A percentile compares a stretch with the other conserved stretches of the same genome.
These are phyloP conservation scores for Apostichopus japonicus DNA, from an alignment of 35 echinoderm and acorn worm species.

Conservation along the genomic window DNA sequence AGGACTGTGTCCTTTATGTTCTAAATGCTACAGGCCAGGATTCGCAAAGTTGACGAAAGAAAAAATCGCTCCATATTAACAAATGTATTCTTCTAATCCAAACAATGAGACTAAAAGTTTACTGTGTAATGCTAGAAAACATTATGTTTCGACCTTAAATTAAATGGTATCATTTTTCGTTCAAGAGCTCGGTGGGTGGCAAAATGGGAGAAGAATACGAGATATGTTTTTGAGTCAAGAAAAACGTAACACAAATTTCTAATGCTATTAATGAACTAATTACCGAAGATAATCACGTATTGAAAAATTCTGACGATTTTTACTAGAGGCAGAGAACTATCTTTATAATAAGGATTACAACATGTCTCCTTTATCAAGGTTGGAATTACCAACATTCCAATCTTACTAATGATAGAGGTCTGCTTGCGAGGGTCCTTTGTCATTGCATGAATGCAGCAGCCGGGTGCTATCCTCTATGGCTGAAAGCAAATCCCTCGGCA, in stretches of 20 bases:
- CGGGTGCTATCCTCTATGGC: neutral
- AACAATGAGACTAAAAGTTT: neutral
- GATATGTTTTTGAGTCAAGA: neutral
- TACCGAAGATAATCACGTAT: neutral
- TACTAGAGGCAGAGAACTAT: no score
- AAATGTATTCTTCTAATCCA: neutral
- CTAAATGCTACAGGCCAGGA: neutral
- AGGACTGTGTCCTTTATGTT: neutral
- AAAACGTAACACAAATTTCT: constrained; percentile 29
- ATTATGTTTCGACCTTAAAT: constrained; percentile 2
- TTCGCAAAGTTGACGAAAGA: neutral
- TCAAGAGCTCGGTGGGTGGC: neutral
- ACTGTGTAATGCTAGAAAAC: neutral
- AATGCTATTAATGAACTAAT: constrained; percentile 19
- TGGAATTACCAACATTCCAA: constrained; percentile 18
- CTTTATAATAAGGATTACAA: neutral
- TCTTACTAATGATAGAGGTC: neutral
- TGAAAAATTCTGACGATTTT: neutral
- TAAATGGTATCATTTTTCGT: neutral
- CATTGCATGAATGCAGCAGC: neutral
- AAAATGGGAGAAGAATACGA: neutral
- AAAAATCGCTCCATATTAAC: neutral
- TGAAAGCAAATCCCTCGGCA: neutral
- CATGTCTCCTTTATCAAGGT: constrained; percentile 2
- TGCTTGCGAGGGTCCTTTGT: neutral